Base-by-base conservation (phyloP, 2,888 invertebrate genomes). In the Rambutsinella grinnellia region DNA sequence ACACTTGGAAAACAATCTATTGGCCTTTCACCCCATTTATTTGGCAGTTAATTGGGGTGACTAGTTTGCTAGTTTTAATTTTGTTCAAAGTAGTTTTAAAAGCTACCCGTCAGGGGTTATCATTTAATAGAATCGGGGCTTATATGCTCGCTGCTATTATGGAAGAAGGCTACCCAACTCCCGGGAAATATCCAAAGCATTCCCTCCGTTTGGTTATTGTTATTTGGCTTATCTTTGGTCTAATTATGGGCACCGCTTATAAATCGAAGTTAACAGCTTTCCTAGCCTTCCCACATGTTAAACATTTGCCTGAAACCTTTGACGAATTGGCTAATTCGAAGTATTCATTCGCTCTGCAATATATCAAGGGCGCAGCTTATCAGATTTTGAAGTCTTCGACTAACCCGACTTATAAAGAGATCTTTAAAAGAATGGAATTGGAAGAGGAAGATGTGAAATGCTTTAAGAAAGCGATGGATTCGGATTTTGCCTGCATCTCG, bases 201-300 rank as follows among this genome's bases (percentile, higher is more conserved):
- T 54, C 61, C 1, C 21, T n/a, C 10, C n/a, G 69, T 13, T 23
- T 44, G 0, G 58, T 78, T 13, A 26, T 26, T 3, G 5, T 54
- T 15, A 78, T 72, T 44, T 81, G 77, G 78, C 44, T 78, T 1
- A 13, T 81, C 2, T 78, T 56, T 44, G 44, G 28, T n/a, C 17
- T 81, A 0, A n/a, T 79, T 5, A 36, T 79, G 0, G 60, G 74
- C 6, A 79, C 78, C 3, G 76, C 74, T 3, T 82, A 81, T 60
- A 57, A 66, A 24, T 79, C 80, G 0, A 79, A 82, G 54, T 61
- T 82, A 0, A 57, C 80, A 0, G n/a, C 60, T 6, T 72, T 80
- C 21, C 61, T 81, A 2, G 71, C 70, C 5, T 81, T 77, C 46
- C 81, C 81, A 10, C 54, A 47, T 6, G 3, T 67, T 5, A 71